Base-by-base conservation (phyloP, 2,888 invertebrate species). In the Hoplodrina blanda region DNA sequence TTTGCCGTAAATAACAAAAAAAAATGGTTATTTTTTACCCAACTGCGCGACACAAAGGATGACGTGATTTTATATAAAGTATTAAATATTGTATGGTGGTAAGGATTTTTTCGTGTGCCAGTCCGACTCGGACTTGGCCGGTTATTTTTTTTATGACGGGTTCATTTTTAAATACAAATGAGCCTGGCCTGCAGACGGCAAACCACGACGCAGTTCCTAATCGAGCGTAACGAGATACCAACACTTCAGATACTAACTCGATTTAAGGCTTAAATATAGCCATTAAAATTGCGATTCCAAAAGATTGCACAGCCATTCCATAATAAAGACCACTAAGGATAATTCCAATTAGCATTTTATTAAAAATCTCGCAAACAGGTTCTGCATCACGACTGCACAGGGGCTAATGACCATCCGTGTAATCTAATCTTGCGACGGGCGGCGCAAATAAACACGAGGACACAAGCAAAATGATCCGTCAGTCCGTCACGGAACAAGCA, bases 341-440 rank as follows among this genome's bases (percentile, higher is more conserved):
- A 83, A 83, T 78, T 80, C 67, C 74, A 80, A 84, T 87, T 85
- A 86, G 76, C 81, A 87, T 88, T 85, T 85, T 84, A 88, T 86
- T 86, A 82, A 88, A 89, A 88, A 89, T 84, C 83, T 82, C 73
- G 83, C 88, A 88, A 91, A 91, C 91, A 83, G 88, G 91, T 91
- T 90, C 83, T 90, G 89, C 90, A 88, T 83, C 89, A 87, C 81
- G 85, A 87, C 87, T 86, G 85, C 86, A 84, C 83, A 78, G 88
- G 86, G 92, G 93, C 91, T 92, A 94, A 93, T 90, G 94, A 93
- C 94, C 94, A 92, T 83, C 80, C 87, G 92, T n/a, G n/a, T 92
- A 93, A 94, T 94, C 94, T 94, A 93, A 94, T 94, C 94, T 92
- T 84, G 85, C 83, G 81, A 80, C 83, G 83, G 80, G 84, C 86